phyloP scores from a whole-genome alignment of 2,113 vertebrate species.

The Cairina moschata region DNA sequence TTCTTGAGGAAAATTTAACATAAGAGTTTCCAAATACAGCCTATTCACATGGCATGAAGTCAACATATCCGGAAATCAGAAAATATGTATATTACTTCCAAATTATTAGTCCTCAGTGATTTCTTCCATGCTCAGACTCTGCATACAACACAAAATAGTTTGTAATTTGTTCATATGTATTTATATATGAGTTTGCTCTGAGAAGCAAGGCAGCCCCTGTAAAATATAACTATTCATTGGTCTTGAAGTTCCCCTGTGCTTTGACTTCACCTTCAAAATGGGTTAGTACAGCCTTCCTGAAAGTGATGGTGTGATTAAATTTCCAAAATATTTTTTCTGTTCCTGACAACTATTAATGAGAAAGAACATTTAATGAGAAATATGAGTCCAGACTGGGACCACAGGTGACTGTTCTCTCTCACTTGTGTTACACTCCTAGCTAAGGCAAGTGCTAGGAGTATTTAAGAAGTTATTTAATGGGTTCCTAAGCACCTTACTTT shows the following conservation, averaged over 20 bases:
- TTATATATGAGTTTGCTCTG: background rate
- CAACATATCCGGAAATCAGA: background rate
- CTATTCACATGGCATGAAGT: background rate
- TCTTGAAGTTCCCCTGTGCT: background rate
- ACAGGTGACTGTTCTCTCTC: background rate
- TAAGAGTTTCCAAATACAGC: background rate
- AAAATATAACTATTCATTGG: background rate
- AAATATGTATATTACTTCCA: background rate
- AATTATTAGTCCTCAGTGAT: background rate
- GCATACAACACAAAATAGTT: background rate
- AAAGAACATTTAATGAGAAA: constrained; percentile 36
- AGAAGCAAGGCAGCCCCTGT: background rate
- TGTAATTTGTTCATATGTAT: background rate
- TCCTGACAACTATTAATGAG: constrained; percentile 26
- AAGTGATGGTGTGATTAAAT: background rate
- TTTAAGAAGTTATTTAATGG: constrained; percentile 54
- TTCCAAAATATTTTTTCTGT: constrained; percentile 7
- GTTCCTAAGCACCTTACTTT: constrained; percentile 68
- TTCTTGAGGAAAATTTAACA: background rate
- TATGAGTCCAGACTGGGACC: constrained; percentile 9
- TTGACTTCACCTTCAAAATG: background rate
- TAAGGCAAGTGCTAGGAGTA: background rate
- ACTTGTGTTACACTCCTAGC: background rate
- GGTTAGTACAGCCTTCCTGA: background rate
- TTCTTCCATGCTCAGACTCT: background rate